Evolutionary conservation across 2,797 vertebrate species (phyloP), one percentile per base, ranked within the genome.

Genomic region (Lepilemur septentrionalis): DNA sequence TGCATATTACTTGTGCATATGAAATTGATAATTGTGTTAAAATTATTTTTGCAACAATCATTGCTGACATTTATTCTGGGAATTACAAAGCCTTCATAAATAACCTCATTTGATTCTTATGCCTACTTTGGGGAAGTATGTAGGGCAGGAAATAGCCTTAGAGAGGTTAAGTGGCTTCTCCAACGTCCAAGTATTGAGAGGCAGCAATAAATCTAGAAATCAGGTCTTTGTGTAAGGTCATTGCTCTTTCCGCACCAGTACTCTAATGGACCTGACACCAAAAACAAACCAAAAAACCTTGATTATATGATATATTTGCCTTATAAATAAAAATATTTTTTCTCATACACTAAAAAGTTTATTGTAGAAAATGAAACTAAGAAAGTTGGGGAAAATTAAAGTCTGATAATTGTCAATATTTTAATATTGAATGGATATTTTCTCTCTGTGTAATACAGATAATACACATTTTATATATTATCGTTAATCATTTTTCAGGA

Each of bases 341-440:
- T 69, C 30, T 72, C n/a, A 55, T 1, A 81, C 83, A 85, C 35
- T 83, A 7, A 41, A 84, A 57, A 67, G 28, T 12, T 85, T 92
- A 92, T 70, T 73, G 38, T 73, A 89, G 32, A 85, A 97, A 78
- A 89, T 38, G 6, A 94, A 95, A 78, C 17, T 75, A 48, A 86
- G 7, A 76, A 95, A 95, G 43, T 6, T 43, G 17, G 89, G 17
- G 38, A 92, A 91, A 91, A 79, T 48, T 88, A 52, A 96, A 91
- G 48, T 43, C 50, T 91, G 22, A 28, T 38, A 63, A 82, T 32
- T 50, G 18, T 69, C 41, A 48, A 18, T 87, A 89, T 89, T 96
- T 97, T 72, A 95, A 93, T 93, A 65, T 61, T 55, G 75, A 11
- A 91, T 59, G 73, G 7, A 55, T 67, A 67, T 57, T 72, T 94